A percentile compares a stretch with the other conserved stretches of the same genome.
These are phyloP conservation scores for Oscheius sp. DNA, from an alignment of 2,888 invertebrate genomes.

Conservation along the genomic window DNA sequence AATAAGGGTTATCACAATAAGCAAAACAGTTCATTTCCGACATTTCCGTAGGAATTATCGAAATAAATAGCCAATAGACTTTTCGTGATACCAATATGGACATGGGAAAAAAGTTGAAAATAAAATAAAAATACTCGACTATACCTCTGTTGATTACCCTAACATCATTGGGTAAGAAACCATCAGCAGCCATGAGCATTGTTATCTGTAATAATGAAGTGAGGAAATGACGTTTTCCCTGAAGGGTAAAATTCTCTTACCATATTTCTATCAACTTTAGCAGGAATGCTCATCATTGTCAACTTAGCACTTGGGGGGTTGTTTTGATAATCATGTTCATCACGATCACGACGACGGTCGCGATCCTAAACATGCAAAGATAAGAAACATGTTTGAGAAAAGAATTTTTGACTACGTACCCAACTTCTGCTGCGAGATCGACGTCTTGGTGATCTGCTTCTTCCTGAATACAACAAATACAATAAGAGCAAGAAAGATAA, in stretches of 20 bases:
- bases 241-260: background rate
- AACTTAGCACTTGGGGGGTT: constrained; percentile 41
- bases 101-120: too few species aligned
- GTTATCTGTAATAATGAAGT: constrained; percentile 36
- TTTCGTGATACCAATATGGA: too few species aligned
- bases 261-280: constrained; percentile 40
- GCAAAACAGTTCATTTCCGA: too few species aligned
- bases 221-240: background rate
- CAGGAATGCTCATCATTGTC: constrained; percentile 44
- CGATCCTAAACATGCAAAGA: constrained; percentile 8
- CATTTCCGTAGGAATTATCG: too few species aligned
- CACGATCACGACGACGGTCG: constrained; percentile 29
- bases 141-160: constrained; percentile 39
- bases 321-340: constrained; percentile 14
- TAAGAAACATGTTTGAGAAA: background rate
- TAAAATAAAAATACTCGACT: constrained; percentile 12
- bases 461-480: constrained; percentile 6
- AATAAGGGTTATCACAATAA: too few species aligned
- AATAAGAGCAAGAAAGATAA: background rate
- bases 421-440: constrained; percentile 36
- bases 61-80: too few species aligned
- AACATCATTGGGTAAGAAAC: constrained; percentile 48
- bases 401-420: background rate
- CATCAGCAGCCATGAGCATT: constrained; percentile 38
- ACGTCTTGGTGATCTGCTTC: constrained; percentile 19